These are phyloP conservation scores for Ictidomys tridecemlineatus DNA, from an alignment of 2,113 vertebrate genomes.

Conservation along the genomic window DNA sequence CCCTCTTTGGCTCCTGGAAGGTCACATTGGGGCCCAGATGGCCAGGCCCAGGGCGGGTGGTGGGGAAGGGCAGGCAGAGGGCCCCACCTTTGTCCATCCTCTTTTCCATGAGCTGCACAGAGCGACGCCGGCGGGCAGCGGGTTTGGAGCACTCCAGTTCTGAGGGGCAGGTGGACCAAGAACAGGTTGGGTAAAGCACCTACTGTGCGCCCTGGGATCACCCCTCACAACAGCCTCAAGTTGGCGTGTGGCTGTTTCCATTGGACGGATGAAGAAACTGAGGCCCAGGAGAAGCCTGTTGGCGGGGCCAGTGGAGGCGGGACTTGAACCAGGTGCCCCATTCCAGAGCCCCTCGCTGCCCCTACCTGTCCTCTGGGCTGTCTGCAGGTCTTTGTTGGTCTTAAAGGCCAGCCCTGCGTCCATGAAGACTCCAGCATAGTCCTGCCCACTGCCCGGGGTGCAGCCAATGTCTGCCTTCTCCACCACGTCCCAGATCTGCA, in stretches of 20 bases:
- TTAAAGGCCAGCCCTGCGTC: constrained; percentile 91
- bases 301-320: not conserved
- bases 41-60: not conserved
- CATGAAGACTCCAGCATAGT: constrained; percentile 89
- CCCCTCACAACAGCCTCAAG: rapidly evolving
- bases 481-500: constrained; percentile 92
- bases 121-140: constrained; percentile 75
- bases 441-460: constrained; percentile 89
- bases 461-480: constrained; percentile 92
- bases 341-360: not conserved
- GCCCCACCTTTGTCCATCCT: constrained; percentile 84
- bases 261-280: not conserved
- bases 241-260: not conserved
- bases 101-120: constrained; percentile 75
- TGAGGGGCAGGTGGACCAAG: constrained; percentile 31
- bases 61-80: rapidly evolving
- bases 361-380: constrained; percentile 84
- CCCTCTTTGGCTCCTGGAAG: not conserved
- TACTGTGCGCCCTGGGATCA: rapidly evolving
- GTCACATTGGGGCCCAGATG: not conserved
- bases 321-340: not conserved
- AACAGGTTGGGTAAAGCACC: not conserved
- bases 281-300: not conserved
- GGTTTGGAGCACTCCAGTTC: constrained; percentile 76
- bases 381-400: constrained; percentile 83